Evolutionary conservation across 2,113 vertebrate species (phyloP).

Genomic region (Anseranas semipalmata): DNA sequence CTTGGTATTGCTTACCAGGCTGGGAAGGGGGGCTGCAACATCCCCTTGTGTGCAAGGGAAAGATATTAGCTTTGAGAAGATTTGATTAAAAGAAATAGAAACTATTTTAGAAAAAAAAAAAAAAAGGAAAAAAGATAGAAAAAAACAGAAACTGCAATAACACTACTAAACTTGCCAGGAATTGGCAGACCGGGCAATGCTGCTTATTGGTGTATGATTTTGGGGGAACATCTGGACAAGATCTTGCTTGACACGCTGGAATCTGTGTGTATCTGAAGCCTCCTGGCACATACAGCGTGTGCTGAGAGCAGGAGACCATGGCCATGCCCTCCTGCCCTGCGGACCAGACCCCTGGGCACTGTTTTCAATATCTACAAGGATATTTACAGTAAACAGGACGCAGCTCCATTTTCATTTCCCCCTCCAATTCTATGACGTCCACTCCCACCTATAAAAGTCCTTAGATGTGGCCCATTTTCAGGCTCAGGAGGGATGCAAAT

Average conservation of each 20-base stretch:
- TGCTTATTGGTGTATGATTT: not conserved
- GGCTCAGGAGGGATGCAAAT: not conserved
- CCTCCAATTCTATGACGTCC: not conserved
- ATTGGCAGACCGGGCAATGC: not conserved
- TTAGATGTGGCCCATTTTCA: not conserved
- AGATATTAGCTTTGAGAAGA: not conserved
- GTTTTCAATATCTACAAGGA: not conserved
- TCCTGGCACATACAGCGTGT: not conserved
- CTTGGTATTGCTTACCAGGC: not conserved
- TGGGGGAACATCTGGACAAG: not conserved
- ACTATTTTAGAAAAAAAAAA: not conserved
- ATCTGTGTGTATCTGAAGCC: not conserved
- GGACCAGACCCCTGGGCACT: not conserved
- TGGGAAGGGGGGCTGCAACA: not conserved
- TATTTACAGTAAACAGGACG: not conserved
- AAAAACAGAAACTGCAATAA: not conserved
- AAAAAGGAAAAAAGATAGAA: not conserved
- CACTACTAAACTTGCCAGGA: not conserved
- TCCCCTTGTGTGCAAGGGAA: not conserved
- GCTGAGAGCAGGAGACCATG: not conserved
- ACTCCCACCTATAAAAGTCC: not conserved
- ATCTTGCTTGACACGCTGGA: not conserved
- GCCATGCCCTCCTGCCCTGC: not conserved
- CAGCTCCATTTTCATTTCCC: not conserved
- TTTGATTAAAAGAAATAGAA: not conserved